Evolutionary conservation across 2,797 vertebrate species (phyloP).

Genomic region (Craterocephalus amniculus): DNA sequence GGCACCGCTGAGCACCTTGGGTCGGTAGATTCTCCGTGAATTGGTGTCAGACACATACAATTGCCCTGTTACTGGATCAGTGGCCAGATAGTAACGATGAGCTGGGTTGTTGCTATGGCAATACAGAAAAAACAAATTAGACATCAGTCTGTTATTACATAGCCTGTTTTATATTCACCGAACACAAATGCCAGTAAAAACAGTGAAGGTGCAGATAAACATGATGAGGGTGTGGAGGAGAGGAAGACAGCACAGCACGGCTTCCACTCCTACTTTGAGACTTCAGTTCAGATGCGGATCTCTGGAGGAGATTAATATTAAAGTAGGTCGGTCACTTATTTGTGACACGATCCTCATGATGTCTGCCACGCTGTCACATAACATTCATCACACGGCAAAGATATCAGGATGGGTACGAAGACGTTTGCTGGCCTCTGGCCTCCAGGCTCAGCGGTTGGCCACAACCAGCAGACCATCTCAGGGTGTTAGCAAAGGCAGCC

Average conservation of each 20-base stretch:
- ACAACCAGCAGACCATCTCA: constrained; percentile 69
- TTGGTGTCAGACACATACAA: constrained; percentile 97
- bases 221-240: no score
- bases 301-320: constrained; percentile 2
- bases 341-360: constrained; percentile 67
- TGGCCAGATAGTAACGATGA: constrained; percentile 95
- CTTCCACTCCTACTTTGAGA: no score
- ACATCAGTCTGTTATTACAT: no score
- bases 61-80: constrained; percentile 93
- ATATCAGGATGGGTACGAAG: constrained; percentile 14
- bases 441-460: constrained; percentile 51
- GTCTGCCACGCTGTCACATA: constrained; percentile 69
- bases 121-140: not conserved
- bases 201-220: no score
- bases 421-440: constrained; percentile 21
- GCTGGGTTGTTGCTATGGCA: constrained; percentile 93
- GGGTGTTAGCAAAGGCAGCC: constrained; percentile 67
- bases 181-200: not conserved
- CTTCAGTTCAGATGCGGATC: no score
- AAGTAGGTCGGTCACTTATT: constrained; percentile 36
- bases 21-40: constrained; percentile 93
- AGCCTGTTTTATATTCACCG: not conserved
- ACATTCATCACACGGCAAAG: constrained; percentile 50
- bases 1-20: constrained; percentile 89
- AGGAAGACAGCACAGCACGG: no score